Base-by-base conservation (phyloP, 2,888 invertebrate species). In the Amblyjoppa fuscipennis region DNA sequence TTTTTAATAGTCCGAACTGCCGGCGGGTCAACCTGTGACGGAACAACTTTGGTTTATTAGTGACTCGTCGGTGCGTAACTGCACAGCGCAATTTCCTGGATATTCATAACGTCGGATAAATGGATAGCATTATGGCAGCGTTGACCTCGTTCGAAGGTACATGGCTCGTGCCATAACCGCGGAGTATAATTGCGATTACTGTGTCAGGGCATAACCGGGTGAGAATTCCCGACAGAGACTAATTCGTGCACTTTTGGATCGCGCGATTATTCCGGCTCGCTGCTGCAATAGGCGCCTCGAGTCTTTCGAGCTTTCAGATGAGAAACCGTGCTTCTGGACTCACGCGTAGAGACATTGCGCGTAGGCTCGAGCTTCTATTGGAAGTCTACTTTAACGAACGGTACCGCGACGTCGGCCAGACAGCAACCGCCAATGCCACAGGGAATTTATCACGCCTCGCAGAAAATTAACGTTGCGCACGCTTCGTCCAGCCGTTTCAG, bases 171-270 rank as follows among this genome's bases (percentile, higher is more conserved):
- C 25, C 61, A 59, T 78, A 73, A 78, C 78, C 78, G 28, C 77
- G 59, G 41, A 74, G 73, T 78, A 56, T 69, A 80, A 83, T 80
- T 49, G 75, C 68, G 45, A 83, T 78, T 83, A 64, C 53, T 79
- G 74, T 74, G 31, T n/a, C 38, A 59, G 74, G 69, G 38, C 41
- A 20, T 74, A 28, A 20, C 61, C 31, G 53, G 20, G 13, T n/a
- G 20, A 56, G 28, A 31, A 20, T 41, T 41, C 51, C 4, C 9
- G 49, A 61, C 49, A 51, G 34, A 61, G 73, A 83, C 74, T 78
- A 78, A 83, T 83, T 76, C 78, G 59, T 74, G 78, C 74, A 83
- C 74, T 83, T 78, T 83, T 83, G 73, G 78, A 78, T 83, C 78
- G 61, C n/a, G 53, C 74, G 83, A 83, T 83, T 73, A 69, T 83